Evolutionary conservation across 2,888 invertebrate species (phyloP).

Genomic region (Drosophila mayaguana): DNA sequence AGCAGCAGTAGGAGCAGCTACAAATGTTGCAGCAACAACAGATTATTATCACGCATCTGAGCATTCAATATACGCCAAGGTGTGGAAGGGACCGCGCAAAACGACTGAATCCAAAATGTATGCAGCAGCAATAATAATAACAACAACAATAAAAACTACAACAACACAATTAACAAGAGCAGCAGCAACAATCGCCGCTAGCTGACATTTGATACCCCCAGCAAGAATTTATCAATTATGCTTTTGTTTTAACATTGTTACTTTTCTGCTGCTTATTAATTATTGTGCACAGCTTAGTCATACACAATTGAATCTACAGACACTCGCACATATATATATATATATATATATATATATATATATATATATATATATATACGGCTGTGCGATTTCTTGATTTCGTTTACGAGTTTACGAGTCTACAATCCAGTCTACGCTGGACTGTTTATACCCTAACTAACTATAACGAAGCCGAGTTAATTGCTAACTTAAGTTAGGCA

Average conservation of each 20-base stretch:
- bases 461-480: background rate
- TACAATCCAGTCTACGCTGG: too few relatives aligned
- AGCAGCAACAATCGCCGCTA: conserved; percentile 7
- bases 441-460: conserved; percentile 25
- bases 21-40: conserved; percentile 39
- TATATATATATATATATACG: conserved; percentile 1
- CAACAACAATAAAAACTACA: conserved; percentile 7
- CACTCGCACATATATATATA: conserved; percentile 1
- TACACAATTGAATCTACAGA: conserved; percentile 15
- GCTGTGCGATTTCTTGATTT: conserved; percentile 16
- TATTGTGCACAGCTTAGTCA: conserved; percentile 40
- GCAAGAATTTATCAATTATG: conserved; percentile 34
- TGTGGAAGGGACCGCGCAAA: conserved; percentile 85
- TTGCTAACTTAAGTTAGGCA: background rate
- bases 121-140: conserved; percentile 41
- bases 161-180: background rate
- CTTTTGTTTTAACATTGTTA: conserved; percentile 28
- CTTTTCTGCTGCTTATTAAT: conserved; percentile 26
- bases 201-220: conserved; percentile 27
- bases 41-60: conserved; percentile 71
- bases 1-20: conserved; percentile 9
- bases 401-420: conserved; percentile 12
- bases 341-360: conserved; percentile 3
- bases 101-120: conserved; percentile 85
- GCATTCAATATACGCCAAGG: conserved; percentile 85